Percentiles rank a stretch among this genome's conserved stretches.
These are phyloP conservation scores for Prostheceraeus crozeri DNA, from an alignment of 2,888 invertebrate genomes.

Conservation along the genomic window DNA sequence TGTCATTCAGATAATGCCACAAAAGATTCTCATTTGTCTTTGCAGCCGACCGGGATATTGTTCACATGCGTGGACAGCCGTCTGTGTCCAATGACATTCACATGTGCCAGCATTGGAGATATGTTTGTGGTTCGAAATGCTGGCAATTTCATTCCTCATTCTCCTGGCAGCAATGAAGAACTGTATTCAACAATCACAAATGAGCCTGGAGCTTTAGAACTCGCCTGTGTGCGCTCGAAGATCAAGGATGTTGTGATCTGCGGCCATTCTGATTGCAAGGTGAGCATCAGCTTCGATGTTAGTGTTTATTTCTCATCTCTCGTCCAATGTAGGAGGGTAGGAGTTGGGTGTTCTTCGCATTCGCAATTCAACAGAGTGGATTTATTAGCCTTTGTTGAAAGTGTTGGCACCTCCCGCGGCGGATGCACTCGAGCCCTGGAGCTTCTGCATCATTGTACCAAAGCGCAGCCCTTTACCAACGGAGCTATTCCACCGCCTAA, in stretches of 20 bases:
- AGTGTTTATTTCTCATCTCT: background rate
- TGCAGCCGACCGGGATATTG: slow-evolving; percentile 86
- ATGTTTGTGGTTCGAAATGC: slow-evolving; percentile 97
- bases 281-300: too few relatives aligned
- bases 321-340: too few relatives aligned
- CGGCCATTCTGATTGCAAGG: slow-evolving; percentile 93
- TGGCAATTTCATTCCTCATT: slow-evolving; percentile 82
- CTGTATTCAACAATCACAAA: slow-evolving; percentile 75
- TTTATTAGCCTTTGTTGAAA: too few relatives aligned
- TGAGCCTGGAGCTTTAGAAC: slow-evolving; percentile 87
- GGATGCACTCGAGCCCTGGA: too few relatives aligned
- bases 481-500: too few relatives aligned
- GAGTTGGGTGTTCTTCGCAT: too few relatives aligned
- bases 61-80: slow-evolving; percentile 97
- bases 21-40: slow-evolving; percentile 58
- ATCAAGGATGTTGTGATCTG: slow-evolving; percentile 87
- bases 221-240: slow-evolving; percentile 82
- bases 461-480: too few relatives aligned
- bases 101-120: slow-evolving; percentile 87
- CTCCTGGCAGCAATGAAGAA: slow-evolving; percentile 73
- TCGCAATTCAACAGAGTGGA: too few relatives aligned
- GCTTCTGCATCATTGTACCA: too few relatives aligned
- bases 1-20: too few relatives aligned
- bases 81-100: slow-evolving; percentile 89
- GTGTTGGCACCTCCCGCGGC: too few relatives aligned